A percentile compares a stretch with the other conserved stretches of the same genome.
Conservation (phyloP, 2,888 invertebrate species). For the Fabriciana adippe region DNA sequence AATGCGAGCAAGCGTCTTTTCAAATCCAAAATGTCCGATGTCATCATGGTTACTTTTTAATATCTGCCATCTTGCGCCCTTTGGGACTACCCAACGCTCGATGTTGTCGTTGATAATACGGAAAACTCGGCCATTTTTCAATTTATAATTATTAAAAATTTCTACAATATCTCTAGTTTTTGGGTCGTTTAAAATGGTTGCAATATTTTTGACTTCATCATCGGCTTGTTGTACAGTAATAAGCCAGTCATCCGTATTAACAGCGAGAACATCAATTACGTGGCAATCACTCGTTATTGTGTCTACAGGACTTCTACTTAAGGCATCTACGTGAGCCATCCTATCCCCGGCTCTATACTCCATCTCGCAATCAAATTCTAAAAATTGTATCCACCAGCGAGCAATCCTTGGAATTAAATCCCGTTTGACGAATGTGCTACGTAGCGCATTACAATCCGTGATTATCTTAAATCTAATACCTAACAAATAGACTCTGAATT, state of each 20-base stretch:
- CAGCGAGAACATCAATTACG: not conserved
- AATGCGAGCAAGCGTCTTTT: conserved; percentile 50
- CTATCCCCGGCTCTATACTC: conserved; percentile 46
- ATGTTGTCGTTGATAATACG: conserved; percentile 29
- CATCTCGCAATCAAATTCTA: conserved; percentile 47
- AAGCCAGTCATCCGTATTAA: conserved; percentile 36
- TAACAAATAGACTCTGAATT: conserved; percentile 46
- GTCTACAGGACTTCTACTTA: conserved; percentile 35
- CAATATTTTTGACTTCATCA: no score
- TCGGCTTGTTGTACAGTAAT: conserved; percentile 22
- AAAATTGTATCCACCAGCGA: conserved; percentile 48
- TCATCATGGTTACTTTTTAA: conserved; percentile 54
- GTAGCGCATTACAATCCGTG: conserved; percentile 49
- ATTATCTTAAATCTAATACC: conserved; percentile 40
- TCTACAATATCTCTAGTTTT: no score
- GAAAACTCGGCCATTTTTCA: conserved; percentile 26
- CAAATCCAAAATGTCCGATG: conserved; percentile 53
- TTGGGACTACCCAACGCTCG: conserved; percentile 46
- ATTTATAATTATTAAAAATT: no score
- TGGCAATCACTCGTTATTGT: not conserved
- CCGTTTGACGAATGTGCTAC: conserved; percentile 45
- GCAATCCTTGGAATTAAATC: conserved; percentile 48
- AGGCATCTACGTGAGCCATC: conserved; percentile 51
- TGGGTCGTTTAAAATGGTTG: no score
- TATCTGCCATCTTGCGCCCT: conserved; percentile 46